Base-by-base conservation (phyloP, 2,888 invertebrate species). In the Gisinianus flammeolus region DNA sequence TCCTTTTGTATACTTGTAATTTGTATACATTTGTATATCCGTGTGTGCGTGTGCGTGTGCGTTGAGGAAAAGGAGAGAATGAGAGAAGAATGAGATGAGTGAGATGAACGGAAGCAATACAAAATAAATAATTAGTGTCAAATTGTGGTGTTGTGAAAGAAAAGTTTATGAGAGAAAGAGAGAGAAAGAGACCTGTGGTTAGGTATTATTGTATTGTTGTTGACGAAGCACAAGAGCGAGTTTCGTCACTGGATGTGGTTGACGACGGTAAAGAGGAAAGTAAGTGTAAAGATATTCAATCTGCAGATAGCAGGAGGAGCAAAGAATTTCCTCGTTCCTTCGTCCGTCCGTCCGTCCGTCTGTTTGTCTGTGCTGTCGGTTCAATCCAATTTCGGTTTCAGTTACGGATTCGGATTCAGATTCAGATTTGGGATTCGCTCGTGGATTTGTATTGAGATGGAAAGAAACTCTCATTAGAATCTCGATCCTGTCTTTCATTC, bases 121-220 rank as follows among this genome's bases (percentile, higher is more conserved):
- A 67, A n/a, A 4, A 67, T 19, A 67, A 67, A 67, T 44, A 44
- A 44, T 44, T 44, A 44, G 44, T 44, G 44, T 44, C 44, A 4
- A 44, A 44, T 4, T 6, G 19, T 44, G 16, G 16, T 44, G 5
- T 4, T 44, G 44, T 44, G 44, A 16, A n/a, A n/a, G n/a, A n/a
- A n/a, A n/a, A n/a, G n/a, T n/a, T n/a, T n/a, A n/a, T n/a, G n/a
- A n/a, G n/a, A n/a, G n/a, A n/a, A n/a, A n/a, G n/a, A n/a, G n/a
- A n/a, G n/a, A n/a, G n/a, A n/a, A n/a, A n/a, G n/a, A n/a, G n/a
- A 44, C 44, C 44, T 44, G 44, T 44, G 44, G 19, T 35, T 5
- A 35, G 5, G 5, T 5, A 8, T 35, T 5, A 8, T 35, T 5
- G 12, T 44, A 19, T 6, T 44, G 44, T 16, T 44, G 44, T 44